A percentile compares a stretch with the other conserved stretches of the same genome.
Conservation (phyloP, 2,888 invertebrate genomes). For the Apantesis nais region DNA sequence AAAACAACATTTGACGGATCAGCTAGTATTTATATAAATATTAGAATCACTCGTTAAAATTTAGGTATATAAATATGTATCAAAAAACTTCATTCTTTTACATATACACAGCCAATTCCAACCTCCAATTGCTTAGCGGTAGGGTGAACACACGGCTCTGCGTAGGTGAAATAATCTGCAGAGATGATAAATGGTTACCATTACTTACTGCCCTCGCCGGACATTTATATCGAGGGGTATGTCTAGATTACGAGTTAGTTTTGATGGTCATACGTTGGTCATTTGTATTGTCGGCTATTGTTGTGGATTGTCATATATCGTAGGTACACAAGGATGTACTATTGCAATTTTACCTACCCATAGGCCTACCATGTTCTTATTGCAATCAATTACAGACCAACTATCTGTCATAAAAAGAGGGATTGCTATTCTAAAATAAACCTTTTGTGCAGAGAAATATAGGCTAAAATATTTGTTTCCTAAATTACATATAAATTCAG, state of each 20-base stretch:
- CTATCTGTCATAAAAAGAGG: too few species aligned
- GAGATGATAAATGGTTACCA: slow-evolving; percentile 32
- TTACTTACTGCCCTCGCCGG: slow-evolving; percentile 26
- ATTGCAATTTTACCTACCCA: background rate
- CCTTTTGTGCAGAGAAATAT: too few species aligned
- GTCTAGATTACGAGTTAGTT: slow-evolving; percentile 43
- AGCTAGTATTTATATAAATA: too few species aligned
- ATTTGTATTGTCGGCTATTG: slow-evolving; percentile 15
- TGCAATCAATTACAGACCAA: too few species aligned
- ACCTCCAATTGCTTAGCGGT: background rate
- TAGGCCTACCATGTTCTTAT: too few species aligned
- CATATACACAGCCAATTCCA: background rate
- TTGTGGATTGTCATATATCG: background rate
- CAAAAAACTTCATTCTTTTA: background rate
- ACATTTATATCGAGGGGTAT: slow-evolving; percentile 43
- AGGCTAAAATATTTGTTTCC: too few species aligned
- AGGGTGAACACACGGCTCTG: slow-evolving; percentile 11
- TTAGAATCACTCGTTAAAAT: too few species aligned
- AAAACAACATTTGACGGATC: too few species aligned
- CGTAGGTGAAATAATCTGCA: slow-evolving; percentile 37
- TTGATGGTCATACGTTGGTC: slow-evolving; percentile 23
- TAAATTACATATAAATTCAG: too few species aligned
- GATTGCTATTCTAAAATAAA: too few species aligned
- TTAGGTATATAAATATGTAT: background rate
- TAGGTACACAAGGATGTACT: background rate